phyloP scores from a whole-genome alignment of 2,888 invertebrate species.

The Mellilla xanthometata region DNA sequence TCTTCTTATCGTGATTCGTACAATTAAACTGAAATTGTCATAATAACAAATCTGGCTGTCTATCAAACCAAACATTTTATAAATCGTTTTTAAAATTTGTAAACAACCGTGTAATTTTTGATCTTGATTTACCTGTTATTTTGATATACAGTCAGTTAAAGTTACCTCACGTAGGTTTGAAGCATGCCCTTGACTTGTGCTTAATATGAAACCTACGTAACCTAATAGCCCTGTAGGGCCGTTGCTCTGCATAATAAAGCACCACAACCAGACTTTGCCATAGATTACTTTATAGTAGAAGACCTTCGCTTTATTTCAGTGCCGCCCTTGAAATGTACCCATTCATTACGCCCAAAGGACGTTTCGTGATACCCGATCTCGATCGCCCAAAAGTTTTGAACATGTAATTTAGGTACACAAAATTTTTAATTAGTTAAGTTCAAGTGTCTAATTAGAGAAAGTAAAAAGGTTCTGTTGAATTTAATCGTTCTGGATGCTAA shows the following conservation, averaged over 20 bases:
- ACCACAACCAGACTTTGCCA: conserved; percentile 2
- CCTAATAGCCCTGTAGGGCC: conserved; percentile 25
- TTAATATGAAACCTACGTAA: conserved; percentile 34
- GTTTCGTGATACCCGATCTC: conserved; percentile 6
- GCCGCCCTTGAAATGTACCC: conserved; percentile 24
- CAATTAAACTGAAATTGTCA: conserved; percentile 4
- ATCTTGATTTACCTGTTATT: not conserved
- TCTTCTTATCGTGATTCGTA: too few species aligned
- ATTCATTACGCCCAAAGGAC: conserved; percentile 17
- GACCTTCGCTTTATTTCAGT: conserved; percentile 28
- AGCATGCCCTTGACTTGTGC: conserved; percentile 33
- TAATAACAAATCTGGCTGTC: not conserved
- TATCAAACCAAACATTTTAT: not conserved
- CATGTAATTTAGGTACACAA: too few species aligned
- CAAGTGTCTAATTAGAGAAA: too few species aligned
- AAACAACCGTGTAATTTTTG: too few species aligned
- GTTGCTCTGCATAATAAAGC: conserved; percentile 30
- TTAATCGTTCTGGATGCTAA: too few species aligned
- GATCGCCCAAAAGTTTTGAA: not conserved
- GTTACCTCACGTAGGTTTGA: conserved; percentile 29
- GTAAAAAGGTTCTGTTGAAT: too few species aligned
- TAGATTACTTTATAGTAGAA: conserved; percentile 1
- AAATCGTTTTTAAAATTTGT: not conserved
- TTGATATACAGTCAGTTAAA: conserved; percentile 7
- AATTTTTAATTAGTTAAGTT: too few species aligned